Conservation (phyloP, 2,113 vertebrate genomes). For the Tetrao urogallus region DNA sequence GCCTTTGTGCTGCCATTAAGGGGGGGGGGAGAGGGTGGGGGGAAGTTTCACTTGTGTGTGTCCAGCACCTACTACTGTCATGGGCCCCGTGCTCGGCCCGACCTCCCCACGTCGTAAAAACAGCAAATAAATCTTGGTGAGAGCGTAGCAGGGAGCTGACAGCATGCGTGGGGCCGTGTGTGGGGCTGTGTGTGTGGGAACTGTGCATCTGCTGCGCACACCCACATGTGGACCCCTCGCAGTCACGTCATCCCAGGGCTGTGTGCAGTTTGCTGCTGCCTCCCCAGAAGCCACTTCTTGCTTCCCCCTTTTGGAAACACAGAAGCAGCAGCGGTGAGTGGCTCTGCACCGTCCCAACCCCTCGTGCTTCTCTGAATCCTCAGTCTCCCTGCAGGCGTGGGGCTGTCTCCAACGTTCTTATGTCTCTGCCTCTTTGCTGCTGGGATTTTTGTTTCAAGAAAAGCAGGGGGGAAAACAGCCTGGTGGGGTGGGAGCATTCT, state of each 20-base stretch:
- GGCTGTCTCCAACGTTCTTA: too few relatives aligned
- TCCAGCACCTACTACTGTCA: background rate
- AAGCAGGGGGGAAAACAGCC: background rate
- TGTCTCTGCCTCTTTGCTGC: background rate
- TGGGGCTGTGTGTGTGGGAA: too few relatives aligned
- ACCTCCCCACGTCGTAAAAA: background rate
- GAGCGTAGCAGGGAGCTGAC: background rate
- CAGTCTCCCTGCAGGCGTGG: background rate
- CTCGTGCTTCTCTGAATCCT: background rate
- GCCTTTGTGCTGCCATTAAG: background rate
- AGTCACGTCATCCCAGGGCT: background rate
- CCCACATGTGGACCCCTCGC: rapidly evolving
- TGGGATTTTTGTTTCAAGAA: background rate
- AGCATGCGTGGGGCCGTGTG: rapidly evolving
- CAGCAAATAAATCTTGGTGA: constrained; percentile 11
- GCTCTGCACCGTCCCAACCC: background rate
- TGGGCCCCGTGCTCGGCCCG: background rate
- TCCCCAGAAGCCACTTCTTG: background rate
- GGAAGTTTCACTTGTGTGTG: background rate
- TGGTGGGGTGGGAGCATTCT: background rate
- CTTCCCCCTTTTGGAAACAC: background rate
- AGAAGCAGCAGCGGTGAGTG: background rate
- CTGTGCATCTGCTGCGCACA: background rate
- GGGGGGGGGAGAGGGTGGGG: background rate
- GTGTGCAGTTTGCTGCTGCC: background rate